Percentiles rank a stretch among this genome's conserved stretches.
Evolutionary conservation across 2,797 vertebrate genomes (phyloP).

Genomic region (Chelonia mydas): DNA sequence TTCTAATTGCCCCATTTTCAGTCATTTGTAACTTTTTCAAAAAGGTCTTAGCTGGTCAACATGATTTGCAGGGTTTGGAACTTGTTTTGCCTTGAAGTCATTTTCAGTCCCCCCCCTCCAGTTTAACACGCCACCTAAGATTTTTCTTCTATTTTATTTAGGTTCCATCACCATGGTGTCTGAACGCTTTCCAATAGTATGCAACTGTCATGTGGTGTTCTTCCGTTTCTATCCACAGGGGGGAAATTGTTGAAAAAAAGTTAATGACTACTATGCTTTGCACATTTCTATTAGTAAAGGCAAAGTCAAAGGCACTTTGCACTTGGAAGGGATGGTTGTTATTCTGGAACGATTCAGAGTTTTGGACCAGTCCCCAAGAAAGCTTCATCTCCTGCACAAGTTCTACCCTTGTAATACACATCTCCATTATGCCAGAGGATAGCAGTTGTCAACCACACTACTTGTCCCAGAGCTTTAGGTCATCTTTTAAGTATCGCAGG

Average conservation of each 20-base stretch:
- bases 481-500: not conserved
- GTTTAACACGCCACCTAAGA: not conserved
- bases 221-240: not conserved
- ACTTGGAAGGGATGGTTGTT: not conserved
- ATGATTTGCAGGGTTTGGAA: not conserved
- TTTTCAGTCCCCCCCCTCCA: not conserved
- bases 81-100: not conserved
- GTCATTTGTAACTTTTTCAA: not conserved
- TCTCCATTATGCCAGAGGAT: not conserved
- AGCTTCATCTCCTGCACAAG: not conserved
- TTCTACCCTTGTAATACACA: not conserved
- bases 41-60: not conserved
- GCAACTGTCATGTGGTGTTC: not conserved
- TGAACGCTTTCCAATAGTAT: slow-evolving; percentile 3
- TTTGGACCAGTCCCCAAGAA: not conserved
- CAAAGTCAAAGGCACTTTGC: not conserved
- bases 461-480: not conserved
- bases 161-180: not conserved
- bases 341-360: not conserved
- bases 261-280: not conserved
- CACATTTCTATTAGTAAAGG: not conserved
- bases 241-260: not conserved
- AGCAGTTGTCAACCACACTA: not conserved
- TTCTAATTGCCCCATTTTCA: not conserved
- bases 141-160: not conserved